phyloP scores from a whole-genome alignment of 2,888 invertebrate genomes.

The Molorchus minor region DNA sequence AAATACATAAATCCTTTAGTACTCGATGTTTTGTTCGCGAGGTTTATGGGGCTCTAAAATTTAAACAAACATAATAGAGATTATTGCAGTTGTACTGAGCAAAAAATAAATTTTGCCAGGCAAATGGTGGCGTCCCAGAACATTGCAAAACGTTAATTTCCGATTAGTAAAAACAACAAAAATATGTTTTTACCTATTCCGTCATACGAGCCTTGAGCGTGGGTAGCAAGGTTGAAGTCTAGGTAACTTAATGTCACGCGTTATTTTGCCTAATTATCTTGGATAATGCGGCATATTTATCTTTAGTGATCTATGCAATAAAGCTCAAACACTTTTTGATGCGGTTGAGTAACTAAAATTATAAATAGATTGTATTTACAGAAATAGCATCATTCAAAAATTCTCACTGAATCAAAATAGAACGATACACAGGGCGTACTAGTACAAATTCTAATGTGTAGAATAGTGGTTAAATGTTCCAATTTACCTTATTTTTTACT shows the following conservation, averaged over 20 bases:
- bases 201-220: conserved; percentile 14
- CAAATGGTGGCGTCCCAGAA: too few species aligned
- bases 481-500: too few species aligned
- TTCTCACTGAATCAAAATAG: conserved; percentile 23
- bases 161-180: too few species aligned
- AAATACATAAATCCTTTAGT: conserved; percentile 20
- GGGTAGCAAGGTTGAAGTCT: conserved; percentile 15
- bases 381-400: conserved; percentile 34
- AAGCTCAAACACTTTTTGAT: conserved; percentile 14
- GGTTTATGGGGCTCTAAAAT: conserved; percentile 16
- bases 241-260: conserved; percentile 17
- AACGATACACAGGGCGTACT: conserved; percentile 5
- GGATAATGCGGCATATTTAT: conserved; percentile 8
- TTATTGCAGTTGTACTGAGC: neutral
- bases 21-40: conserved; percentile 10
- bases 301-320: conserved; percentile 4
- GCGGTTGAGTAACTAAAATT: conserved; percentile 18
- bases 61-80: conserved; percentile 13
- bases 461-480: too few species aligned
- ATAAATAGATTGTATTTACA: conserved; percentile 28
- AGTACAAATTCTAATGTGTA: too few species aligned
- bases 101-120: neutral
- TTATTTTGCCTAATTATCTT: conserved; percentile 15
- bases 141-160: too few species aligned
- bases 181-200: conserved; percentile 4